Evolutionary conservation across 2,113 vertebrate genomes (phyloP), one percentile per base, ranked within the genome.

Genomic region (Notothenia rossii): DNA sequence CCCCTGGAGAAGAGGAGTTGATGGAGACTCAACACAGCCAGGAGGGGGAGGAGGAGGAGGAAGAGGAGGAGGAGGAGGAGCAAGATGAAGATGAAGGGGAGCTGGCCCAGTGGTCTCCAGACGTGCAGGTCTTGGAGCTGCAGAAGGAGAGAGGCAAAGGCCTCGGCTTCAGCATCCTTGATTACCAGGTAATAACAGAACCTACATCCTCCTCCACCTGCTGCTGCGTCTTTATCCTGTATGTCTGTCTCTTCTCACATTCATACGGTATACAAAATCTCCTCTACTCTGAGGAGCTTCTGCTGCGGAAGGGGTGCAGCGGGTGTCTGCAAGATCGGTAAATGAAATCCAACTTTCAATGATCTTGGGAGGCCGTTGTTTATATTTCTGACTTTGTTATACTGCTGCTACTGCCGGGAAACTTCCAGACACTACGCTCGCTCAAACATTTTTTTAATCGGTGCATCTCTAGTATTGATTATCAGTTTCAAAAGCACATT

Each of bases 111-210:
- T 99, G 98, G 98, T 96, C 97, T 89, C 91, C 96, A 29, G 95
- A 98, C 36, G 92, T 98, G 84, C 96, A 96, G 84, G 69, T 94
- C 80, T 83, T 99, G 78, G 93, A 97, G 85, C 93, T 99, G 67
- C 91, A 96, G 67, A 99, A 99, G 82, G 96, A 91, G 36, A 55
- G 93, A 77, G 94, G 90, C 33, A 94, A 94, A 81, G 97, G 98
- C 51, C 95, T 99, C 17, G 98, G 98, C 86, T 99, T 99, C 95
- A 99, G 98, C 94, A 97, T 99, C 92, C 94, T 99, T 62, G 98
- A 99, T 85, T 99, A 99, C 82, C 97, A 99, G 97, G 98, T 99
- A 94, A 72, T 10, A 8, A 14, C 11, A 22, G 6, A 43, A 17
- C 46, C 46, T 48, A 4, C 45, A 10, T 22, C 18, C 2, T 20